Evolutionary conservation across 2,797 vertebrate genomes (phyloP).

Genomic region (Phataginus tetradactyla): DNA sequence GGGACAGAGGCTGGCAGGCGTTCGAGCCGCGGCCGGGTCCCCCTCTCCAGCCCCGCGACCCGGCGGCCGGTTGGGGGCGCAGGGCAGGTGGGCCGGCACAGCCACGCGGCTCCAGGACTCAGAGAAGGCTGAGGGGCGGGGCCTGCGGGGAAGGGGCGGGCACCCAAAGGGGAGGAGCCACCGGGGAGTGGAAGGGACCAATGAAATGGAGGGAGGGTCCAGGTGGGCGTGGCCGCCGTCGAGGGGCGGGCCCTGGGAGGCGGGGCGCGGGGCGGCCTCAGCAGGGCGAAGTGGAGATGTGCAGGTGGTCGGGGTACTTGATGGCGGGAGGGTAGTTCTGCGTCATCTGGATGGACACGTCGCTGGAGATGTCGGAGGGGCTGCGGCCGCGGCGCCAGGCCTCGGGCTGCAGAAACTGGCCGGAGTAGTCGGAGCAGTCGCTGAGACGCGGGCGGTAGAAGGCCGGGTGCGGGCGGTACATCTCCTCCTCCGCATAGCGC

Average conservation of each 20-base stretch:
- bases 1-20: neutral
- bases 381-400: conserved; percentile 92
- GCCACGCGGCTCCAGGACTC: rapidly evolving
- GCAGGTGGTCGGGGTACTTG: conserved; percentile 86
- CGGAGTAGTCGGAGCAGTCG: conserved; percentile 95
- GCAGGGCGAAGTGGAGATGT: conserved; percentile 86
- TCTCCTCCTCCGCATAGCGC: conserved; percentile 96
- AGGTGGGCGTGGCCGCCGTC: neutral
- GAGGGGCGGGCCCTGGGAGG: neutral
- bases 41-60: neutral
- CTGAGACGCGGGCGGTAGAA: conserved; percentile 95
- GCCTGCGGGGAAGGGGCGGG: rapidly evolving
- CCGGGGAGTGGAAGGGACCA: neutral
- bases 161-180: neutral
- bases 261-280: conserved; percentile 80
- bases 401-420: conserved; percentile 96
- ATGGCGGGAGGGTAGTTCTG: conserved; percentile 90
- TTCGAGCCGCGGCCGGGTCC: neutral
- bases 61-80: neutral
- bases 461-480: conserved; percentile 93
- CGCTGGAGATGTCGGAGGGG: conserved; percentile 93
- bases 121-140: neutral
- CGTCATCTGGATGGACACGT: conserved; percentile 96
- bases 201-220: neutral
- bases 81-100: neutral